Evolutionary conservation across 2,797 vertebrate genomes (phyloP), one percentile per base, ranked within the genome.

Genomic region (Catharus ustulatus): DNA sequence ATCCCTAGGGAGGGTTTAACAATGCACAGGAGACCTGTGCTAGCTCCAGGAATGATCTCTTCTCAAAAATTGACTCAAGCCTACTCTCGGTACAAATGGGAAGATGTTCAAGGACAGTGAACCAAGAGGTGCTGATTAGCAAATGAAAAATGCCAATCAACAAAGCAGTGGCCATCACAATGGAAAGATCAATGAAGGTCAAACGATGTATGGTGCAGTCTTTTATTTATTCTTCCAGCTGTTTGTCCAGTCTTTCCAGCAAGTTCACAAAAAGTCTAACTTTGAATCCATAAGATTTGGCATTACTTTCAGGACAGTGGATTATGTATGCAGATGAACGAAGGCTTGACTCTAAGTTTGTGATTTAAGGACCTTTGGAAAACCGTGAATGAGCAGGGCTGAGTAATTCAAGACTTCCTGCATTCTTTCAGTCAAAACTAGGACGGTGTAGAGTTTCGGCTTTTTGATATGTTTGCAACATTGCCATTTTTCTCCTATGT

Each of bases 201-300:
- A 80, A 81, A 72, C 4, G 3, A 87, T 0, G 3, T 24, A 69
- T 2, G 29, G 46, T 30, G 34, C 0, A 66, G 54, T 84, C 19
- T 85, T 85, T 68, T 49, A 80, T 85, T 96, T 81, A 63, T 73
- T 95, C 46, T 86, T 90, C 55, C 76, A 95, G 84, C 48, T 92
- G 43, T 64, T 94, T 83, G 40, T 80, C 76, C 62, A 78, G 62
- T 85, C 78, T 80, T 93, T 76, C 74, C 82, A 95, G 71, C 23
- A 90, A 75, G 66, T 69, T 85, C 51, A 75, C 51, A 68, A 36
- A 24, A 92, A 77, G 11, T 36, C 21, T 26, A 45, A 71, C 55
- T 83, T 81, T 15, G 62, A 87, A 78, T 78, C 48, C 3, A 1
- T 49, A 75, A 77, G 51, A 72, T 64, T 51, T 54, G 40, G 23